Conservation (phyloP, 2,888 invertebrate genomes). For the Morpho deidamia region DNA sequence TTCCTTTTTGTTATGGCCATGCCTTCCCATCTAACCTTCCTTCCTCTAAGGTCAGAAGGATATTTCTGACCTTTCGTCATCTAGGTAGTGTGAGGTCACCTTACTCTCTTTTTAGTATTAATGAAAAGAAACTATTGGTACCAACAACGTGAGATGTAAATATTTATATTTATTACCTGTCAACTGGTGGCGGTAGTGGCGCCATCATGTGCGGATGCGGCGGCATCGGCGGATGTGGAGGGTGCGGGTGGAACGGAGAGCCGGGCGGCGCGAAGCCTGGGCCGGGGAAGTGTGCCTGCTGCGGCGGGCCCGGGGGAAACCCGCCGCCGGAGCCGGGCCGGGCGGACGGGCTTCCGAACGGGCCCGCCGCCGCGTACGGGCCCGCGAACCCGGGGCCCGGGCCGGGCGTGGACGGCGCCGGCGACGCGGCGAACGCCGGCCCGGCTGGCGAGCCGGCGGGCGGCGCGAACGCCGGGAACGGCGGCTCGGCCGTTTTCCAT, state of each 20-base stretch:
- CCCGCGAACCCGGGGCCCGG: slow-evolving; percentile 85
- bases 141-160: too few relatives aligned
- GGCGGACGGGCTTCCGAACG: slow-evolving; percentile 80
- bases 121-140: too few relatives aligned
- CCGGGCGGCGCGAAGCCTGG: slow-evolving; percentile 86
- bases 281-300: slow-evolving; percentile 83
- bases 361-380: slow-evolving; percentile 83
- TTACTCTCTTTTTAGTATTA: too few relatives aligned
- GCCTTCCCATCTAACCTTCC: too few relatives aligned
- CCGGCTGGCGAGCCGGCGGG: slow-evolving; percentile 87
- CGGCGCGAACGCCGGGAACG: slow-evolving; percentile 87
- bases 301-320: slow-evolving; percentile 87
- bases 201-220: slow-evolving; percentile 80
- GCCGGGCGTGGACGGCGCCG: slow-evolving; percentile 85
- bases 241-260: slow-evolving; percentile 89
- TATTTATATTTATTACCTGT: slow-evolving; percentile 71
- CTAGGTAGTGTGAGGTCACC: too few relatives aligned
- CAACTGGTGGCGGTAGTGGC: slow-evolving; percentile 86
- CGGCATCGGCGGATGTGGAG: slow-evolving; percentile 92
- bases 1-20: too few relatives aligned
- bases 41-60: too few relatives aligned
- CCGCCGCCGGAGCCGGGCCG: slow-evolving; percentile 89
- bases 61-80: too few relatives aligned
- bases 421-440: slow-evolving; percentile 83
- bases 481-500: slow-evolving; percentile 86